Evolutionary conservation across 2,113 vertebrate genomes (phyloP), one percentile per base, ranked within the genome.

Genomic region (Stegostoma tigrinum): DNA sequence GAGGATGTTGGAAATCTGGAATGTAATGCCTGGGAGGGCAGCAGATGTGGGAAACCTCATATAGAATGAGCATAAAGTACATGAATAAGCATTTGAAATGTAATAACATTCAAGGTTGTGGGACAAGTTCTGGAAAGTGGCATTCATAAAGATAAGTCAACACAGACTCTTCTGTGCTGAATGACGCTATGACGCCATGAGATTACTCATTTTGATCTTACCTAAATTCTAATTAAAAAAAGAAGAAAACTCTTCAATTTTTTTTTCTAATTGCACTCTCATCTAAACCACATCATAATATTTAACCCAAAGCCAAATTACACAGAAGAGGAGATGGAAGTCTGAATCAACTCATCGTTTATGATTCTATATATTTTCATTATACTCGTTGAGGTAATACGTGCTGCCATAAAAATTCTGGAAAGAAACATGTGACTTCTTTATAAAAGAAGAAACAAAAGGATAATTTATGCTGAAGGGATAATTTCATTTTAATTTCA

Each of bases 201-300:
- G 17, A 6, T 66, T 90, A 66, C 66, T 91, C 34, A 91, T 21
- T 38, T 21, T 91, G 89, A 17, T 91, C 55, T 21, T 66, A 8
- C 27, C 64, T 91, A 38, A 87, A 66, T 38, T 34, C 61, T 17
- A 91, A 91, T 90, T 61, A 34, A 90, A 90, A 89, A 6, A 66
- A 21, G 38, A 64, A 64, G 30, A 89, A 89, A 89, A 55, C 24
- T 52, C 87, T 61, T 91, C 52, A 3, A 61, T 91, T 14, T n/a
- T 91, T n/a, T 61, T 91, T 27, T n/a, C 52, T 21, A 83, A 38
- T 38, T 83, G 17, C 17, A 83, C 38, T 80, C n/a, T 42, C 15
- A 61, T 66, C 61, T 34, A 93, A 93, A 93, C 89, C 89, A 93
- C 61, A 66, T 93, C 89, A 67, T n/a, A 93, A 66, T 90, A 90